Conservation (phyloP, 2,797 vertebrate species). For the Hylomyscus alleni region DNA sequence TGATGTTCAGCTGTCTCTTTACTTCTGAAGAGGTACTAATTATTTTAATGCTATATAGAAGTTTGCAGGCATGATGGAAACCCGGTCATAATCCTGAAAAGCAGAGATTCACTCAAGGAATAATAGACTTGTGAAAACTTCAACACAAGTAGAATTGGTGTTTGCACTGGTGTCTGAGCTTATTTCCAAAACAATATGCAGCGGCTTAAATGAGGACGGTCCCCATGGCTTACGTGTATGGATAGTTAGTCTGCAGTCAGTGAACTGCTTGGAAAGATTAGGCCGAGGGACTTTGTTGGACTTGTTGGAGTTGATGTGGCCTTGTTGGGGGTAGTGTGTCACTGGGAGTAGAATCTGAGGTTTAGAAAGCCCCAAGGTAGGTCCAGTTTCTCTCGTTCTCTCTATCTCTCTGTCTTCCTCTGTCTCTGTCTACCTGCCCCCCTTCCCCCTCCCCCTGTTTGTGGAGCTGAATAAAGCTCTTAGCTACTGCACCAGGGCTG, state of each 20-base stretch:
- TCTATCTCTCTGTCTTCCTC: not conserved
- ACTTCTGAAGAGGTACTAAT: not conserved
- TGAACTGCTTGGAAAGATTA: not conserved
- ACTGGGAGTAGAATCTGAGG: not conserved
- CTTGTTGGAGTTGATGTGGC: not conserved
- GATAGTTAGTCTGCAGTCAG: not conserved
- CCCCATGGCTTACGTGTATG: not conserved
- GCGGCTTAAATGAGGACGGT: not conserved
- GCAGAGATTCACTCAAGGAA: not conserved
- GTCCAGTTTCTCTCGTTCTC: not conserved
- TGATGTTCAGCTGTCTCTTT: not conserved
- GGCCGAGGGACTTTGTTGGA: not conserved
- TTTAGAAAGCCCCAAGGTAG: not conserved
- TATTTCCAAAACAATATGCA: not conserved
- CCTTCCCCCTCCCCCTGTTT: not conserved
- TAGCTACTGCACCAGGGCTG: not conserved
- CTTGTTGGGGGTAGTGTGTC: not conserved
- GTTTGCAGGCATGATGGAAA: constrained; percentile 13
- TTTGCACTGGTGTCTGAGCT: not conserved
- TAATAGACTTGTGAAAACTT: not conserved
- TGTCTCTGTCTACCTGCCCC: not conserved
- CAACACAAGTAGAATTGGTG: not conserved
- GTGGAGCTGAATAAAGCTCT: not conserved
- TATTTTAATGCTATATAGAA: not conserved
- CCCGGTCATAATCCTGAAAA: not conserved